Percentiles rank a stretch among this genome's conserved stretches.
Evolutionary conservation across 2,888 invertebrate genomes (phyloP).

Genomic region (Tiphia femorata): DNA sequence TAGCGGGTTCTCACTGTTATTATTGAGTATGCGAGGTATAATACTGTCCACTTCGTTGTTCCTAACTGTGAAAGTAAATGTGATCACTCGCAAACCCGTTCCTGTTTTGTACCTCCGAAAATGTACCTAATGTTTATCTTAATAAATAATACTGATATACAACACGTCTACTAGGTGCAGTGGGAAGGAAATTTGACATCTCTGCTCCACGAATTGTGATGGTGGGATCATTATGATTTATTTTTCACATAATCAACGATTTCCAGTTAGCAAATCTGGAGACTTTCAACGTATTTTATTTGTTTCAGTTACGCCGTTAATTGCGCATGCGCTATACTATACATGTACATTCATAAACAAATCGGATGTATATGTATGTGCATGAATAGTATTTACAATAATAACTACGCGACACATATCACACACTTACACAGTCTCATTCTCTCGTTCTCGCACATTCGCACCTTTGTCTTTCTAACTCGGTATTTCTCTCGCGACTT

Average conservation of each 20-base stretch:
- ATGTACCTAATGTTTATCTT: conserved; percentile 2
- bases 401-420: no score
- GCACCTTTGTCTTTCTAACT: no score
- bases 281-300: conserved; percentile 26
- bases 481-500: conserved; percentile 24
- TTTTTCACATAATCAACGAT: conserved; percentile 64
- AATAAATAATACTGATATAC: neutral
- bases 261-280: conserved; percentile 42
- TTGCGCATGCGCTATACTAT: conserved; percentile 31
- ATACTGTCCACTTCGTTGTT: conserved; percentile 19
- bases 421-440: conserved; percentile 16
- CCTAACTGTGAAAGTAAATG: conserved; percentile 25
- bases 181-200: neutral
- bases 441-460: no score
- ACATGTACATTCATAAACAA: no score
- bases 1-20: neutral
- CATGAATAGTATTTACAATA: conserved; percentile 68
- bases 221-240: conserved; percentile 33
- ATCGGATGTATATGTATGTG: conserved; percentile 44
- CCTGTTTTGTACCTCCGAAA: conserved; percentile 35
- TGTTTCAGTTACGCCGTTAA: conserved; percentile 19
- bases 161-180: neutral
- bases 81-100: conserved; percentile 28
- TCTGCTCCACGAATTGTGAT: neutral
- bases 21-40: conserved; percentile 3